Evolutionary conservation across 2,113 vertebrate species (phyloP), one percentile per base, ranked within the genome.

Genomic region (Phylloscopus whistleri): DNA sequence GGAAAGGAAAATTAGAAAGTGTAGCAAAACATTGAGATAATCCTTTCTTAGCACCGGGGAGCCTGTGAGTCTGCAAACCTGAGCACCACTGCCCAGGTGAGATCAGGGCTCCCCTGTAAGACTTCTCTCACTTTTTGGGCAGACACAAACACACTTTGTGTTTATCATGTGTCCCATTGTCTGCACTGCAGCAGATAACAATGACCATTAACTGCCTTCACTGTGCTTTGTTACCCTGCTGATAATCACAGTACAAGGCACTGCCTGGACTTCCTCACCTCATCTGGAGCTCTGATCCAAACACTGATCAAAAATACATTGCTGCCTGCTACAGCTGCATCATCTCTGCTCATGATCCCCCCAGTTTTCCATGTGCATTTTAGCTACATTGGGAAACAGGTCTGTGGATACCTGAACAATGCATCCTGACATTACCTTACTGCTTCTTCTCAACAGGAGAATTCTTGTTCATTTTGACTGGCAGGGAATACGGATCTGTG

Each of bases 131-230:
- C 46, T 41, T 33, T 62, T 8, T 55, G 24, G 16, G 22, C 12
- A 13, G 1, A 16, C 2, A 48, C 2, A 72, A 64, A n/a, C 10
- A 28, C 5, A 8, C 1, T 11, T 68, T 60, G 46, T 35, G 27
- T 64, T 15, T n/a, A 3, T 49, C 13, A 3, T 4, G 4, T 7
- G 10, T 39, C 37, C 67, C 33, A 30, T 0, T 46, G 44, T 10
- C 63, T 72, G 21, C 28, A 10, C 1, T 28, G 49, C 2, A 56
- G 58, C 26, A 55, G 24, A 20, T 39, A 37, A 23, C 15, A 63
- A 58, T 24, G 27, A 19, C 9, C 52, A 78, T 35, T 37, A 64
- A 17, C 4, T 13, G 4, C 14, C n/a, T 30, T 11, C 27, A 4
- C 59, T 14, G 28, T 2, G n/a, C 15, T 76, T 31, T 79, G 53